These are phyloP conservation scores for Drosophila ercepeae DNA, from an alignment of 1,140 invertebrate genomes.

Conservation along the genomic window DNA sequence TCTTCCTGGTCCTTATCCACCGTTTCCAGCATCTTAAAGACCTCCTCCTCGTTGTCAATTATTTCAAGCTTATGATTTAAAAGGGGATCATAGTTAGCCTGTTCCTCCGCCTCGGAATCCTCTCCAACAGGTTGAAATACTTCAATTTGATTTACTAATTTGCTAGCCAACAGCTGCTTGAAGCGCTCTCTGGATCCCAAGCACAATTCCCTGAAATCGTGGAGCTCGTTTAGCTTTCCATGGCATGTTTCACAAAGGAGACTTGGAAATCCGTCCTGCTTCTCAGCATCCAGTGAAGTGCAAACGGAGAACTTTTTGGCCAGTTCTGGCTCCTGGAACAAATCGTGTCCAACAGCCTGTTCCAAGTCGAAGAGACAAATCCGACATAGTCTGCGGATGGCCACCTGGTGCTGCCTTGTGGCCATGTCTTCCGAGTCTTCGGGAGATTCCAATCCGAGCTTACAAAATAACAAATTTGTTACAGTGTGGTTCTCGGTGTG, in stretches of 20 bases:
- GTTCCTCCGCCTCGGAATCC: conserved; percentile 44
- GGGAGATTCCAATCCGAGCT: conserved; percentile 1
- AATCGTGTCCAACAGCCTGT: conserved; percentile 34
- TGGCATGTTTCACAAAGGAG: conserved; percentile 59
- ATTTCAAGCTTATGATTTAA: conserved; percentile 68
- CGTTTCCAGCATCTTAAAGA: conserved; percentile 70
- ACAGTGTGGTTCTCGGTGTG: conserved; percentile 21
- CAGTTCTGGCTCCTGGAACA: conserved; percentile 63
- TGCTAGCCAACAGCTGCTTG: conserved; percentile 56
- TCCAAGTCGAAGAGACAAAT: conserved; percentile 63
- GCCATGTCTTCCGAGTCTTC: conserved; percentile 18
- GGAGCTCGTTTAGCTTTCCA: conserved; percentile 54
- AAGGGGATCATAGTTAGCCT: conserved; percentile 59
- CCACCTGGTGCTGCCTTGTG: conserved; percentile 12
- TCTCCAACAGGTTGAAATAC: conserved; percentile 35
- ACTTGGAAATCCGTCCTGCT: conserved; percentile 63
- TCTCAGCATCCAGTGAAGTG: conserved; percentile 57
- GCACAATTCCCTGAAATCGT: conserved; percentile 66
- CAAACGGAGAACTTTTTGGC: conserved; percentile 58
- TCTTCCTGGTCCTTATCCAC: conserved; percentile 59
- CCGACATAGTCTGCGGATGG: conserved; percentile 63
- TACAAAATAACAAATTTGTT: conserved; percentile 32
- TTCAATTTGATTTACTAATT: conserved; percentile 12
- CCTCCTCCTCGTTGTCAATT: conserved; percentile 74
- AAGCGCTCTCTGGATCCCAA: conserved; percentile 51